Percentiles rank a stretch among this genome's conserved stretches.
Evolutionary conservation across 1,140 invertebrate species (phyloP).

Genomic region (Melanaphis sacchari): DNA sequence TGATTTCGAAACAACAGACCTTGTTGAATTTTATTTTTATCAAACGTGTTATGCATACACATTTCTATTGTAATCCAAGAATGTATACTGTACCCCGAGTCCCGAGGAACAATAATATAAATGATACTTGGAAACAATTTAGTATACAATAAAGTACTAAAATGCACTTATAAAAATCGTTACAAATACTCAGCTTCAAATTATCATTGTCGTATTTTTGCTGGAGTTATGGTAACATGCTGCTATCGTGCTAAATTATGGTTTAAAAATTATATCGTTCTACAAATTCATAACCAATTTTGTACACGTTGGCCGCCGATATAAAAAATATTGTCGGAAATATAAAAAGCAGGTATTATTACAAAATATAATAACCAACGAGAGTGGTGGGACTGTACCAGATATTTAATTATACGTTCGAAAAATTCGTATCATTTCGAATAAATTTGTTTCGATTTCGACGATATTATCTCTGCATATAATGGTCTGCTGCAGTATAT

Average conservation of each 20-base stretch:
- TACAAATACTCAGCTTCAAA: background rate
- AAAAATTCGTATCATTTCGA: background rate
- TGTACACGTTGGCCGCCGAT: too few relatives aligned
- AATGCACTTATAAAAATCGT: background rate
- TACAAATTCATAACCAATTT: too few relatives aligned
- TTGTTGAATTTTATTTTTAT: constrained; percentile 11
- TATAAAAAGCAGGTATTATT: too few relatives aligned
- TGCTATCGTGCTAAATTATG: background rate
- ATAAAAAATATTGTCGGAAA: too few relatives aligned
- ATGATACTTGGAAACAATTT: background rate
- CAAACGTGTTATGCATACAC: background rate
- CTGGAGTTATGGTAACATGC: background rate
- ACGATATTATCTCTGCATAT: background rate
- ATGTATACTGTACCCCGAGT: background rate
- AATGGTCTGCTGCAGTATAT: background rate
- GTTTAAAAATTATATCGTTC: background rate
- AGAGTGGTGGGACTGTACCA: background rate
- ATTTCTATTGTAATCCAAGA: constrained; percentile 14
- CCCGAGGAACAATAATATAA: background rate
- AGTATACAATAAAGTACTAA: background rate
- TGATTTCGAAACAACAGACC: background rate
- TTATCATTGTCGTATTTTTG: background rate
- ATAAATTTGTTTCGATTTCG: constrained; percentile 15
- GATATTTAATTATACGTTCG: background rate
- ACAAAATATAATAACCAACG: background rate